Conservation (phyloP, 1,140 invertebrate species). For the Batillaria attramentaria region DNA sequence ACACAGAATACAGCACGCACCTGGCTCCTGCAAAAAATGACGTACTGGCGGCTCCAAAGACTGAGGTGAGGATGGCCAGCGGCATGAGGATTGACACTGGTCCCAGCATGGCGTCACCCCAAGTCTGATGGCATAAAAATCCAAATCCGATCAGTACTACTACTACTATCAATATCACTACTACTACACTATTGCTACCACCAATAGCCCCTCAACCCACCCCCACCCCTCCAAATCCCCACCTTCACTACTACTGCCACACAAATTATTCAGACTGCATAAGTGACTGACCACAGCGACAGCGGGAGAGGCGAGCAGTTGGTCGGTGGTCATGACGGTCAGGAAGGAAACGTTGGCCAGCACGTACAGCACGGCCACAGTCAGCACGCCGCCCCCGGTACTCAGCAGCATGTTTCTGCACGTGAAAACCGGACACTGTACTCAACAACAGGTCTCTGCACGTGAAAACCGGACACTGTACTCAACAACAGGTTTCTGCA, state of each 20-base stretch:
- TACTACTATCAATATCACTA: neutral
- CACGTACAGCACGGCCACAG: constrained; percentile 95
- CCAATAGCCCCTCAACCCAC: too few species aligned
- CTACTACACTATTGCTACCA: neutral
- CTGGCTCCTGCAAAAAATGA: constrained; percentile 58
- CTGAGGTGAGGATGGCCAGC: constrained; percentile 59
- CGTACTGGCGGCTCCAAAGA: constrained; percentile 66
- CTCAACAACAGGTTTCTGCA: neutral
- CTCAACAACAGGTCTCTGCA: too few species aligned
- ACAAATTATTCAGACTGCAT: too few species aligned
- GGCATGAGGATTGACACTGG: constrained; percentile 57
- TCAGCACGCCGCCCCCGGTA: constrained; percentile 91
- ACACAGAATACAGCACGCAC: too few species aligned
- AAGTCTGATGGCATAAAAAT: constrained; percentile 52
- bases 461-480: neutral
- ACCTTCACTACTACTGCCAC: too few species aligned
- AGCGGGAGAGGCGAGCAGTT: constrained; percentile 90
- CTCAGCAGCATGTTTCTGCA: constrained; percentile 94
- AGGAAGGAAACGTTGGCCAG: constrained; percentile 97
- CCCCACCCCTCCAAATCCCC: too few species aligned
- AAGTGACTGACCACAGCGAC: constrained; percentile 94
- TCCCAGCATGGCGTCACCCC: constrained; percentile 58
- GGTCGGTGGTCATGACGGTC: constrained; percentile 86
- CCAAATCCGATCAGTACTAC: too few species aligned
- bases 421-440: too few species aligned